Evolutionary conservation across 1,140 invertebrate species (phyloP).

Genomic region (Sinella curviseta): DNA sequence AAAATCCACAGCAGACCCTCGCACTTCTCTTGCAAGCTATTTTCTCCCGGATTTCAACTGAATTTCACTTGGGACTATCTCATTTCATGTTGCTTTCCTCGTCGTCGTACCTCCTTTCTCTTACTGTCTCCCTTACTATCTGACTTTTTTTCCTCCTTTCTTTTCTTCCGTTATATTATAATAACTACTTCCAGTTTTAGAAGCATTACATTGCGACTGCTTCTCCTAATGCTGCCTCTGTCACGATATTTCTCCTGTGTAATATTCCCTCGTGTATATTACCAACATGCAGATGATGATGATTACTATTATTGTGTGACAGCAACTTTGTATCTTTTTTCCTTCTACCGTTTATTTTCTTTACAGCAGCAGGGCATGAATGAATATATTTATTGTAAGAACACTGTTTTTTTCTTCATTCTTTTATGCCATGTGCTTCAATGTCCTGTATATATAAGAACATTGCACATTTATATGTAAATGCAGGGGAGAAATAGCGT

Average conservation of each 20-base stretch:
- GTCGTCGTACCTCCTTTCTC: not conserved
- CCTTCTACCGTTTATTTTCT: not conserved
- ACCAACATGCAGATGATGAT: slow-evolving; percentile 5
- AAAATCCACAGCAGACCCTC: not conserved
- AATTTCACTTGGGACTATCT: slow-evolving; percentile 8
- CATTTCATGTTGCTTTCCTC: not conserved
- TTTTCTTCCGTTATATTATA: not conserved
- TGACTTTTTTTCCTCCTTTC: too few species aligned
- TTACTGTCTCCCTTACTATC: not conserved
- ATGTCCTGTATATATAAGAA: not conserved
- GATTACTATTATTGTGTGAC: slow-evolving; percentile 9
- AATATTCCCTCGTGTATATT: slow-evolving; percentile 10
- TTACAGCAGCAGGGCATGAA: not conserved
- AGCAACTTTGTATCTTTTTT: not conserved
- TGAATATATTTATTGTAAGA: not conserved
- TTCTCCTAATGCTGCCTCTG: not conserved
- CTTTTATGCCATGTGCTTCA: not conserved
- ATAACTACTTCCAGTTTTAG: not conserved
- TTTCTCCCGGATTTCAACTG: slow-evolving; percentile 11
- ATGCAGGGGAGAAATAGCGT: not conserved
- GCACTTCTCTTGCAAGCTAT: not conserved
- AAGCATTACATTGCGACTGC: not conserved
- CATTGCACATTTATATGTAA: not conserved
- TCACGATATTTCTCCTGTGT: not conserved
- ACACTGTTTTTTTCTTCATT: not conserved